These are phyloP conservation scores for Suricata suricatta DNA, from an alignment of 2,113 vertebrate species.

Conservation along the genomic window DNA sequence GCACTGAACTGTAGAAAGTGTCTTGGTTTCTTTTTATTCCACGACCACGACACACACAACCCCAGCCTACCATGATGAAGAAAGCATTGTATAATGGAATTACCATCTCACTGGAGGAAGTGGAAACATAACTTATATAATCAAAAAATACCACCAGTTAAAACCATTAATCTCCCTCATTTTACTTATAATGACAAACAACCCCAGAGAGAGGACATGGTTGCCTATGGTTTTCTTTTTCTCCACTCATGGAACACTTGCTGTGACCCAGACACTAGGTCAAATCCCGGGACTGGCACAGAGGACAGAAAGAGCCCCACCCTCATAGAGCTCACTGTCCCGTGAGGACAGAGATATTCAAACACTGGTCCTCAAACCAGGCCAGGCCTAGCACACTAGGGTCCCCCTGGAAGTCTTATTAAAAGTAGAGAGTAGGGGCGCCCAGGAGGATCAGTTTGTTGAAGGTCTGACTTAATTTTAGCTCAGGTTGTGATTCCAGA, in stretches of 20 bases:
- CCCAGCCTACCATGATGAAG: background rate
- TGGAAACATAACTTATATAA: background rate
- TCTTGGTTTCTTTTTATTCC: background rate
- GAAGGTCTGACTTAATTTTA: too few relatives aligned
- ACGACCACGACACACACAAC: background rate
- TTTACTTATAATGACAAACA: background rate
- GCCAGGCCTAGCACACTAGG: background rate
- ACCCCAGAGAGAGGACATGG: background rate
- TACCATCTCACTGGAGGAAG: background rate
- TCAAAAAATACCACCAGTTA: background rate
- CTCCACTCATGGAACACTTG: background rate
- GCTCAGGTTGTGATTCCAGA: too few relatives aligned
- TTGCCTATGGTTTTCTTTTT: background rate
- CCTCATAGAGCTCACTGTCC: background rate
- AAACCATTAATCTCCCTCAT: background rate
- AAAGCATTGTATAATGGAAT: background rate
- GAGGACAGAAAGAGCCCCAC: too few relatives aligned
- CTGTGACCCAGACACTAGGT: background rate
- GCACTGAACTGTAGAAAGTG: background rate
- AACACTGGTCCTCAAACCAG: background rate
- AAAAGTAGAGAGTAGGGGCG: background rate
- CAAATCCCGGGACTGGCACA: background rate
- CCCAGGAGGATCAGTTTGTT: too few relatives aligned
- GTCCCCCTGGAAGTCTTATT: background rate
- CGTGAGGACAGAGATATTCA: background rate